Evolutionary conservation across 2,113 vertebrate genomes (phyloP).

Genomic region (Marmota flaviventris): DNA sequence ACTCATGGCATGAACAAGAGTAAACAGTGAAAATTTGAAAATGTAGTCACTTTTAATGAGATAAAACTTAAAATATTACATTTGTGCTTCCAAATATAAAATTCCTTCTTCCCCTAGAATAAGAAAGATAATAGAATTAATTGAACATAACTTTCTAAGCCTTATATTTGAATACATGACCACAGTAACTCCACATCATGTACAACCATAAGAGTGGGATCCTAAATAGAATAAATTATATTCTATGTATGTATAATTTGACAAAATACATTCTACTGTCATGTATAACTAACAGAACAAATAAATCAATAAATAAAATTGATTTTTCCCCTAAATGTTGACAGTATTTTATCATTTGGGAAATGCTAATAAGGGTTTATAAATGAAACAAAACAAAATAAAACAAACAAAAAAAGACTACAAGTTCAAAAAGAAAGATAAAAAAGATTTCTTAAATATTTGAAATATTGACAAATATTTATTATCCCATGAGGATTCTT

Average conservation of each 20-base stretch:
- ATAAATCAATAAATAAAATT: not conserved
- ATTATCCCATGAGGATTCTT: not conserved
- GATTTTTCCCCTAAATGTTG: not conserved
- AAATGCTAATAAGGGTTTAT: not conserved
- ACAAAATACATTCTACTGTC: too few species aligned
- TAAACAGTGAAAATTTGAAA: not conserved
- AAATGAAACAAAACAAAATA: not conserved
- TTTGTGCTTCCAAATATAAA: slow-evolving; percentile 35
- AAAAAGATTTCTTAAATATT: not conserved
- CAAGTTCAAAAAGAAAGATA: not conserved
- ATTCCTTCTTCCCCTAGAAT: not conserved
- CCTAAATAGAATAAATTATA: too few species aligned
- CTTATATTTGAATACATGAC: too few species aligned
- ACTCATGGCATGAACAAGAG: not conserved
- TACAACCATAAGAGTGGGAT: too few species aligned
- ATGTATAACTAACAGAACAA: too few species aligned
- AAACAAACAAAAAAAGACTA: too few species aligned
- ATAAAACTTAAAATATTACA: not conserved
- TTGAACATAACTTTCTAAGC: too few species aligned
- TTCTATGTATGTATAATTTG: too few species aligned
- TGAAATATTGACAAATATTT: slow-evolving; percentile 29
- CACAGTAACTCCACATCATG: too few species aligned
- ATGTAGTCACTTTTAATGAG: not conserved
- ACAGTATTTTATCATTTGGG: slow-evolving; percentile 36
- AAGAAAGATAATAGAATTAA: too few species aligned